Evolutionary conservation across 2,888 invertebrate genomes (phyloP).

Genomic region (Diarsia mendica): DNA sequence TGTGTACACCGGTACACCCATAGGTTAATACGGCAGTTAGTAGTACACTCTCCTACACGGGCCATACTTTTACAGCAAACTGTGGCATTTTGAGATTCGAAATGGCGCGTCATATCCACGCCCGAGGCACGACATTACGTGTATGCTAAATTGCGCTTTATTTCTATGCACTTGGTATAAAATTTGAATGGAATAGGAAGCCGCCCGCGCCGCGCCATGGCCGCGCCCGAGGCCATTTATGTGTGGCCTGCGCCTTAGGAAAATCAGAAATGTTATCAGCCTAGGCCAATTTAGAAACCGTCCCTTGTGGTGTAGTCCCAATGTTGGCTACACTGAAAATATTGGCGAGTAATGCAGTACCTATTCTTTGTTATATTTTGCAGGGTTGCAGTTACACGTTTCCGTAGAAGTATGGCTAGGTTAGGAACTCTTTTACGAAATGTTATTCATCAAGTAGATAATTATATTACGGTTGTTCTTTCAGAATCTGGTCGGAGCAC

Average conservation of each 20-base stretch:
- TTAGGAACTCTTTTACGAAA: background rate
- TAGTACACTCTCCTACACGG: background rate
- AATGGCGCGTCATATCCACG: no score
- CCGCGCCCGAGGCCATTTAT: no score
- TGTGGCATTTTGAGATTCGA: background rate
- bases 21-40: background rate
- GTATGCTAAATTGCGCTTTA: no score
- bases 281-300: background rate
- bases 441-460: background rate
- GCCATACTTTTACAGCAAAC: background rate
- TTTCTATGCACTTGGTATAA: no score
- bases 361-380: background rate
- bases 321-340: background rate
- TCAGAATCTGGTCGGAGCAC: conserved; percentile 76
- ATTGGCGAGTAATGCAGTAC: background rate
- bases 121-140: no score
- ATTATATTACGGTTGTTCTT: conserved; percentile 43
- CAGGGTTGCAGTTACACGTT: background rate
- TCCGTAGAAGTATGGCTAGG: background rate
- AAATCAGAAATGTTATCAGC: no score
- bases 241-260: no score
- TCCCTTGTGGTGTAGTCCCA: background rate
- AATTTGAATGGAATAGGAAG: no score
- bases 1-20: background rate
- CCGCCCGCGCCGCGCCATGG: no score